Conservation (phyloP, 2,888 invertebrate species). For the Caradrina clavipalpis region DNA sequence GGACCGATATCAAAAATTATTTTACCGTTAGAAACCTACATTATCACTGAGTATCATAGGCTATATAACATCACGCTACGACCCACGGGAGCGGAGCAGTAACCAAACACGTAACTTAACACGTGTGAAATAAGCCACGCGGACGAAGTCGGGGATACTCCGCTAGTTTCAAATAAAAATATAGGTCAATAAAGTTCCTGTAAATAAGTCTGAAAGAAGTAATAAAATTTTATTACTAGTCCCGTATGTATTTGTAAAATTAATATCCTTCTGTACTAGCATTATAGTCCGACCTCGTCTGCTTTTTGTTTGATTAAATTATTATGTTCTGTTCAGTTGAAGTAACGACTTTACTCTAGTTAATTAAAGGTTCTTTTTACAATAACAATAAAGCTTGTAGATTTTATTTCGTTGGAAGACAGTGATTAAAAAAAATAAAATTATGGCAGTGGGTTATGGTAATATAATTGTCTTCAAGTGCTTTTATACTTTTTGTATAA, state of each 20-base stretch:
- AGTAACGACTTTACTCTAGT: conserved; percentile 2
- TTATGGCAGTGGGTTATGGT: not conserved
- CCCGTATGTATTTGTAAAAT: conserved; percentile 19
- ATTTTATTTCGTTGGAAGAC: not conserved
- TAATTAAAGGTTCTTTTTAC: conserved; percentile 14
- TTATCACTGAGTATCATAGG: too few relatives aligned
- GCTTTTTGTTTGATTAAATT: conserved; percentile 38
- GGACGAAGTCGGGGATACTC: too few relatives aligned
- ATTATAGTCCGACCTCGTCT: not conserved
- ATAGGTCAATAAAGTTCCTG: not conserved
- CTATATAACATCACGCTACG: too few relatives aligned
- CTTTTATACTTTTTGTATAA: too few relatives aligned
- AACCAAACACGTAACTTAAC: too few relatives aligned
- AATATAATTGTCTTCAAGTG: too few relatives aligned
- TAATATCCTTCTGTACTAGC: conserved; percentile 12
- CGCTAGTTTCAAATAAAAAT: not conserved
- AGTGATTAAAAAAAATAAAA: too few relatives aligned
- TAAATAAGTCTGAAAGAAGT: not conserved
- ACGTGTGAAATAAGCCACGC: too few relatives aligned
- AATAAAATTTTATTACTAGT: conserved; percentile 24
- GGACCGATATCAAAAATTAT: too few relatives aligned
- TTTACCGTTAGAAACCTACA: too few relatives aligned
- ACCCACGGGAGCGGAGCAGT: too few relatives aligned
- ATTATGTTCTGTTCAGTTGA: conserved; percentile 23
- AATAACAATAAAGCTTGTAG: not conserved